Conservation (phyloP, 2,113 vertebrate species). For the Campylorhamphus procurvoides region DNA sequence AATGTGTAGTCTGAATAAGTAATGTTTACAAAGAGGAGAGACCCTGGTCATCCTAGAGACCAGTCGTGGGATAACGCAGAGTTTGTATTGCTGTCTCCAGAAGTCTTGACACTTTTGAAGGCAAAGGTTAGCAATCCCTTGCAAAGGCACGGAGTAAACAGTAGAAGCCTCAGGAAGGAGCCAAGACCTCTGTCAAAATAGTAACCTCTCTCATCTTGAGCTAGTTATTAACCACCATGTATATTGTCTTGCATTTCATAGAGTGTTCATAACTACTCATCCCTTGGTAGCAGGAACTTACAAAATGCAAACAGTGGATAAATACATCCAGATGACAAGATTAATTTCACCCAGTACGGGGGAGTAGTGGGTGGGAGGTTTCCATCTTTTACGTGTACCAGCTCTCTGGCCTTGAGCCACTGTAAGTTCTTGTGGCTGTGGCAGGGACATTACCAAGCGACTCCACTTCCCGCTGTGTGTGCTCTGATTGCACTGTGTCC, state of each 20-base stretch:
- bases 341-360: neutral
- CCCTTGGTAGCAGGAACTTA: neutral
- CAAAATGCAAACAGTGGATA: neutral
- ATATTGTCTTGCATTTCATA: rapidly evolving
- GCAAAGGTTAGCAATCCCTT: neutral
- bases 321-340: neutral
- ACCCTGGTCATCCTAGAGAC: neutral
- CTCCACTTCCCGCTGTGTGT: neutral
- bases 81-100: neutral
- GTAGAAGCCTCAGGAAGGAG: neutral
- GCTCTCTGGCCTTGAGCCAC: neutral
- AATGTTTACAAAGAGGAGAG: neutral
- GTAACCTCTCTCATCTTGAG: neutral
- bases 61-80: neutral
- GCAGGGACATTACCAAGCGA: neutral
- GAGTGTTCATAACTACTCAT: neutral
- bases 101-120: neutral
- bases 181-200: neutral
- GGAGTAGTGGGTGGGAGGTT: neutral
- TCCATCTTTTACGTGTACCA: neutral
- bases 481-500: rapidly evolving
- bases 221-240: neutral
- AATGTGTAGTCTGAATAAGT: neutral
- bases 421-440: rapidly evolving
- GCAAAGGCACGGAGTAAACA: neutral